Percentiles rank a stretch among this genome's conserved stretches.
phyloP scores from a whole-genome alignment of 2,888 invertebrate species.

The Eristalis tenax region DNA sequence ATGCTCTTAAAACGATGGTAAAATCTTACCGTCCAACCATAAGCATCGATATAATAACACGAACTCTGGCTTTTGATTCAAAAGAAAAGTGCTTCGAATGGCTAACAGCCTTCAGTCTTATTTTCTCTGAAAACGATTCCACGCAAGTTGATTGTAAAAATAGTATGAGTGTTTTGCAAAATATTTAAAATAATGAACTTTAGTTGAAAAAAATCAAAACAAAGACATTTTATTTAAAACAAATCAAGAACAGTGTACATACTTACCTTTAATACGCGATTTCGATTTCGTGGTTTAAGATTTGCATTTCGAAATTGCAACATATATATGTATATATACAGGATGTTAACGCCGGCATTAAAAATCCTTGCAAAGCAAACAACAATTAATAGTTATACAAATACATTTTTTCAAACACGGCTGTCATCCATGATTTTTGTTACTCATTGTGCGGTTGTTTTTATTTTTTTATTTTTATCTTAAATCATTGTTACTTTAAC shows the following conservation, averaged over 20 bases:
- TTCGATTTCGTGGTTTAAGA: background rate
- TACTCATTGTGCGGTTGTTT: too few species aligned
- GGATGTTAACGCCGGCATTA: slow-evolving; percentile 15
- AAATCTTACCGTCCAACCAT: slow-evolving; percentile 98
- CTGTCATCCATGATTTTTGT: background rate
- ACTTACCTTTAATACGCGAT: background rate
- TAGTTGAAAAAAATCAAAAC: background rate
- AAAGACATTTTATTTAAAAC: slow-evolving; percentile 7
- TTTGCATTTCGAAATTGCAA: slow-evolving; percentile 15
- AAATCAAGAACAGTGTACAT: slow-evolving; percentile 17
- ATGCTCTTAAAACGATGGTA: slow-evolving; percentile 94
- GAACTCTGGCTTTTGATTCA: slow-evolving; percentile 94
- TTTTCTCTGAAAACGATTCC: slow-evolving; percentile 86
- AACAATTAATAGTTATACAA: background rate
- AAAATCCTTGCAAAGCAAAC: slow-evolving; percentile 16
- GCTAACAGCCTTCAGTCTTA: slow-evolving; percentile 90
- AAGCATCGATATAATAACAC: slow-evolving; percentile 91
- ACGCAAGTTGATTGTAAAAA: slow-evolving; percentile 95
- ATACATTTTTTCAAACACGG: background rate
- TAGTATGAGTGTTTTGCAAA: slow-evolving; percentile 73
- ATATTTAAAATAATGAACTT: slow-evolving; percentile 57
- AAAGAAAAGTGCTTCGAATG: slow-evolving; percentile 93
- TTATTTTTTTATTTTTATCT: too few species aligned
- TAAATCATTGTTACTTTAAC: too few species aligned
- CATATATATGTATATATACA: slow-evolving; percentile 18